Evolutionary conservation across 2,888 invertebrate genomes (phyloP), one percentile per base, ranked within the genome.

Genomic region (Ornithoptera alexandrae): DNA sequence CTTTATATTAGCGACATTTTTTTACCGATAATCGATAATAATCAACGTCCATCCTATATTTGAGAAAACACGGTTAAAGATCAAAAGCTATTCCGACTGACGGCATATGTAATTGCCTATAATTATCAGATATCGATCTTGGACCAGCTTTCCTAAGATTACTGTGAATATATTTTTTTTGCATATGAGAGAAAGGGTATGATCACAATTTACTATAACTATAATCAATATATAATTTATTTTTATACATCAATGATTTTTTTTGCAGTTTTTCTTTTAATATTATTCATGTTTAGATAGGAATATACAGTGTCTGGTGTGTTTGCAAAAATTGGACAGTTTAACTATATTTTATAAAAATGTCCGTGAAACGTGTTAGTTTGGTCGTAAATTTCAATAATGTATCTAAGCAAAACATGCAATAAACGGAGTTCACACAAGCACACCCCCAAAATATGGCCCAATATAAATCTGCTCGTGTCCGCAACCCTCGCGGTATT

Each of bases 401-500:
- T 39, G 53, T 6, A 60, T 72, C 61, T 71, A 77, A 78, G 79
- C 77, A 77, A 73, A 77, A 77, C 57, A 58, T 46, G 60, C 24
- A 63, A 64, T 70, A 61, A 67, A 67, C 50, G 60, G 56, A 22
- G 71, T 72, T 75, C 74, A 70, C 71, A 73, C 72, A 74, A 73
- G 73, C 72, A 75, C 75, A 75, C 75, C 78, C 30, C 78, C 81
- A 80, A 81, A 80, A 76, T 78, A 76, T 76, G 76, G 80, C 86
- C 87, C 84, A 85, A 87, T 89, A 89, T 88, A 89, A 85, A 83
- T 82, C 74, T 75, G 76, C 77, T 74, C 74, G 79, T 78, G 72
- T 76, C 76, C 72, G 77, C 83, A 84, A 88, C 89, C 89, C 89
- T 86, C 87, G 84, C 83, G 79, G 82, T 84, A 79, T 83, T 86